A percentile compares a stretch with the other conserved stretches of the same genome.
phyloP scores from a whole-genome alignment of 2,797 vertebrate genomes.

The Chelonia mydas region DNA sequence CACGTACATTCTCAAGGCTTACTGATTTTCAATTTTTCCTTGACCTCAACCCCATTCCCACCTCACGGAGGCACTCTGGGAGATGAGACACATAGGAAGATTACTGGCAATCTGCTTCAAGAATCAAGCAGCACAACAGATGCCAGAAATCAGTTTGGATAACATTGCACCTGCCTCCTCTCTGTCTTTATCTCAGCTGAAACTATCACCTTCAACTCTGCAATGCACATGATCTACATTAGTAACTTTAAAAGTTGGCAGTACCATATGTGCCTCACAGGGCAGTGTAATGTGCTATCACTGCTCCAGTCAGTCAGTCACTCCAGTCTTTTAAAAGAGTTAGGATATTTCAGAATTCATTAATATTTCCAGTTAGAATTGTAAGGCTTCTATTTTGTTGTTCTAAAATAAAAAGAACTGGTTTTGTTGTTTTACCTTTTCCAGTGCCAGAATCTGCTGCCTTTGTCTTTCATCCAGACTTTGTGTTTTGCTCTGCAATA shows the following conservation, averaged over 20 bases:
- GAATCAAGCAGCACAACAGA: not conserved
- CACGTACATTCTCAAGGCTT: not conserved
- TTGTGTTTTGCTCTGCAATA: conserved; percentile 91
- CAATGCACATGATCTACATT: not conserved
- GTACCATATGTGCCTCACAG: not conserved
- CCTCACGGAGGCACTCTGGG: not conserved
- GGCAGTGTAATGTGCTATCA: not conserved
- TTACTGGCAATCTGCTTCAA: not conserved
- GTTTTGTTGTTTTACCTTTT: conserved; percentile 86
- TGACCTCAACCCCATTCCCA: not conserved
- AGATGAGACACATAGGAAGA: not conserved
- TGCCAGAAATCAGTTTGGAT: not conserved
- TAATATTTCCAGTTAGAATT: not conserved
- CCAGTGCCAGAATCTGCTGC: conserved; percentile 91
- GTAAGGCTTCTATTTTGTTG: not conserved
- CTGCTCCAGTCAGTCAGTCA: not conserved
- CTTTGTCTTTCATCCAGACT: conserved; percentile 93
- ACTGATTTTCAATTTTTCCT: not conserved
- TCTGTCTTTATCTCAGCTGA: not conserved
- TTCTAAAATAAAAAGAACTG: not conserved
- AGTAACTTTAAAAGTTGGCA: not conserved
- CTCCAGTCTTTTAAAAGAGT: not conserved
- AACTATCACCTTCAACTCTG: not conserved
- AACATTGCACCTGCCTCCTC: not conserved
- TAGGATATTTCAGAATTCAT: not conserved